Percentiles rank a stretch among this genome's conserved stretches.
Conservation (phyloP, 37 sponge, comb jelly and placozoan species). For the Diacarnus erythraeanus region DNA sequence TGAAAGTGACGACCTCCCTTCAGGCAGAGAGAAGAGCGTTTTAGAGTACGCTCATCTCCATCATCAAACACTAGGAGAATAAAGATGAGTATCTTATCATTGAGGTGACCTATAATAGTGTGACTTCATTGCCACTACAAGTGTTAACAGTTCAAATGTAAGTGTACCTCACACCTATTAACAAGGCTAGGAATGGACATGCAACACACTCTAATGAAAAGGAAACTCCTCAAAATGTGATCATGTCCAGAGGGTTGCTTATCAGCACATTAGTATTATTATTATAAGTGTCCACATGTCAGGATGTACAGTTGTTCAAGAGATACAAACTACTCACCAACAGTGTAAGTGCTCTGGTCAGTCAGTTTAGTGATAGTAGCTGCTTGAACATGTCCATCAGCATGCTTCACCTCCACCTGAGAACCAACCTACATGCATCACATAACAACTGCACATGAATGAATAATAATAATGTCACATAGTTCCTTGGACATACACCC, state of each 20-base stretch:
- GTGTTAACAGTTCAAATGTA: background rate
- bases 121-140: background rate
- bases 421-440: slow-evolving; percentile 59
- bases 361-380: slow-evolving; percentile 76
- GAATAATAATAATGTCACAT: no score
- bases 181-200: background rate
- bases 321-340: slow-evolving; percentile 62
- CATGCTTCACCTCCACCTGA: slow-evolving; percentile 72
- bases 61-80: slow-evolving; percentile 95
- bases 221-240: no score
- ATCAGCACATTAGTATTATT: no score
- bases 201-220: no score
- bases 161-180: background rate
- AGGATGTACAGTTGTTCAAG: no score
- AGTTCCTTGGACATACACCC: no score
- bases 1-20: slow-evolving; percentile 88
- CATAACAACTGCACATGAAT: no score
- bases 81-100: no score
- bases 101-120: no score
- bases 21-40: slow-evolving; percentile 80
- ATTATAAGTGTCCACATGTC: no score
- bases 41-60: slow-evolving; percentile 85
- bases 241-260: no score
- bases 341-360: slow-evolving; percentile 90
- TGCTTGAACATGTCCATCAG: slow-evolving; percentile 58